Evolutionary conservation across 2,113 vertebrate genomes (phyloP).

Genomic region (Dipodomys ordii): DNA sequence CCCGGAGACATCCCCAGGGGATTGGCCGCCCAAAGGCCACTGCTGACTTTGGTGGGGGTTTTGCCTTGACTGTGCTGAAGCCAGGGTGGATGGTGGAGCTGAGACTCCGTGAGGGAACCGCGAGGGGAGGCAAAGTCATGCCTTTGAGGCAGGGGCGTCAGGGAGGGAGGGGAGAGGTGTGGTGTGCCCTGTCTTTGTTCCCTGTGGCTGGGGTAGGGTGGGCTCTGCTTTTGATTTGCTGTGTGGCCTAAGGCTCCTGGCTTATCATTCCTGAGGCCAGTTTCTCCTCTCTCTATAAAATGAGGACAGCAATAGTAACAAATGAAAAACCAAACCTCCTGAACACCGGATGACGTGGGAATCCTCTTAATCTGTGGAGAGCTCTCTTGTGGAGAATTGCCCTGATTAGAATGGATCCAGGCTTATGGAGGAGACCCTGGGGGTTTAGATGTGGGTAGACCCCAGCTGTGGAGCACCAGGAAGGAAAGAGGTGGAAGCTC

Average conservation of each 20-base stretch:
- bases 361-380: background rate
- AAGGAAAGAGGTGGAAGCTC: background rate
- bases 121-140: background rate
- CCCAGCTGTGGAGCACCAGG: background rate
- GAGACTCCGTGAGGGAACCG: background rate
- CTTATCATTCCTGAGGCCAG: background rate
- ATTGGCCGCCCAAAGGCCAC: background rate
- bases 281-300: background rate
- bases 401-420: background rate
- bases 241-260: background rate
- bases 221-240: background rate
- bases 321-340: background rate
- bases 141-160: background rate
- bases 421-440: too few relatives aligned
- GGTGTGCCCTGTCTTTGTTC: background rate
- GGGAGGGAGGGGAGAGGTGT: background rate
- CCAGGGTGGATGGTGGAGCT: background rate
- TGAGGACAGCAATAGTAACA: background rate
- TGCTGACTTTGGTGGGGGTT: background rate
- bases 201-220: background rate
- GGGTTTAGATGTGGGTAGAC: background rate
- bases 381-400: background rate
- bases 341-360: background rate
- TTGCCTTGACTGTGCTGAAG: background rate
- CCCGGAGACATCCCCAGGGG: too few relatives aligned